Conservation (phyloP, 2,797 vertebrate genomes). For the Avahi laniger region DNA sequence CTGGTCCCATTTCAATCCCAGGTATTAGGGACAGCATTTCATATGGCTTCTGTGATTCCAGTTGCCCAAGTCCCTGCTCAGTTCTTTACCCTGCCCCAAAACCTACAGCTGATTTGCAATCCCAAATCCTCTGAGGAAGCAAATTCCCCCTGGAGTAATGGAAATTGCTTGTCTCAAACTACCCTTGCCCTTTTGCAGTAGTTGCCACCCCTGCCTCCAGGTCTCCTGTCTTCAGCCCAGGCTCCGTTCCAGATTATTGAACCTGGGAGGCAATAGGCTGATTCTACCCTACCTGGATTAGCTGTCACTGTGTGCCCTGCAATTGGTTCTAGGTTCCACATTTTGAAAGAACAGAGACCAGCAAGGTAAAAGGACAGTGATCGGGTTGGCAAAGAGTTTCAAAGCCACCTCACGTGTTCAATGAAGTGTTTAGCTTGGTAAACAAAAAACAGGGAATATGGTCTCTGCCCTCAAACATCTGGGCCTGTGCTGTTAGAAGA, state of each 20-base stretch:
- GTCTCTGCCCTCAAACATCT: neutral
- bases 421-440: neutral
- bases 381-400: neutral
- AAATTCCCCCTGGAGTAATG: neutral
- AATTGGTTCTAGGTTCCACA: neutral
- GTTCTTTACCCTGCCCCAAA: neutral
- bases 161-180: neutral
- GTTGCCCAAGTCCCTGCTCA: neutral
- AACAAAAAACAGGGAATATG: neutral
- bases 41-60: neutral
- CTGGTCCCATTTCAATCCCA: neutral
- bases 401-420: neutral
- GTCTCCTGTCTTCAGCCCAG: neutral
- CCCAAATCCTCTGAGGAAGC: neutral
- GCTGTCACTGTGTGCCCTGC: neutral
- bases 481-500: neutral
- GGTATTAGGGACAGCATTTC: neutral
- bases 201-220: neutral
- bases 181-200: neutral
- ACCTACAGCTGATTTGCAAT: neutral
- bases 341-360: neutral
- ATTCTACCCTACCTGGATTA: neutral
- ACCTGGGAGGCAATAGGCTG: neutral
- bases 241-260: neutral
- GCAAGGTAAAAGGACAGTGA: neutral